Base-by-base conservation (phyloP, 2,113 vertebrate genomes). In the Galemys pyrenaicus region DNA sequence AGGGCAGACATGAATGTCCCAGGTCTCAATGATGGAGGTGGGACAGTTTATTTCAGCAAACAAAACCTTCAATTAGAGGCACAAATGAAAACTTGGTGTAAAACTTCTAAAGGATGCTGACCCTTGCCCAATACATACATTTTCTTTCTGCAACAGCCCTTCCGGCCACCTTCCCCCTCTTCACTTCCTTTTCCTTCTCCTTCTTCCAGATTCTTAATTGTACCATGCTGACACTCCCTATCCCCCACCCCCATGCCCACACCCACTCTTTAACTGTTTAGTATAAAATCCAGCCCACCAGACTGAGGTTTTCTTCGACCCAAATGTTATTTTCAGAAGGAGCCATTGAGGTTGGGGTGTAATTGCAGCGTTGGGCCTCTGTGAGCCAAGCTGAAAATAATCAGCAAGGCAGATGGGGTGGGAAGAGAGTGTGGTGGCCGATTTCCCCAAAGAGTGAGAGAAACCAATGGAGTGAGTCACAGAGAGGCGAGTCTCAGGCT, bases 201-300 rank as follows among this genome's bases (percentile, higher is more conserved):
- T 94, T 90, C 91, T 87, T 88, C 91, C 83, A 87, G 82, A 96
- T 90, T 94, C 95, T 95, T 88, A 94, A 95, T 95, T 97, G 93
- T 78, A 93, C 94, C 95, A 95, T 85, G 37, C 13, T 73, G 91
- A 82, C 92, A 94, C 94, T 97, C 95, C 94, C 94, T 92, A 95
- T 80, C 94, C 84, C 95, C 95, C 90, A 67, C 96, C 89, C 91
- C 91, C 89, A 44, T 87, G 95, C 96, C 98, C 97, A 97, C 97
- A 98, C 97, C 98, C 97, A 98, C 94, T 96, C 98, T 98, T 98
- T 98, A 98, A 98, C 98, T 92, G 95, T 98, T 98, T 98, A 98
- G 94, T 98, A 98, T 98, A 98, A 98, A 97, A 98, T 98, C 97
- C 95, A 98, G 98, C 97, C 98, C 98, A 98, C 98, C 98, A 98